These are phyloP conservation scores for Glyptemys insculpta DNA, from an alignment of 2,797 vertebrate genomes.

Conservation along the genomic window DNA sequence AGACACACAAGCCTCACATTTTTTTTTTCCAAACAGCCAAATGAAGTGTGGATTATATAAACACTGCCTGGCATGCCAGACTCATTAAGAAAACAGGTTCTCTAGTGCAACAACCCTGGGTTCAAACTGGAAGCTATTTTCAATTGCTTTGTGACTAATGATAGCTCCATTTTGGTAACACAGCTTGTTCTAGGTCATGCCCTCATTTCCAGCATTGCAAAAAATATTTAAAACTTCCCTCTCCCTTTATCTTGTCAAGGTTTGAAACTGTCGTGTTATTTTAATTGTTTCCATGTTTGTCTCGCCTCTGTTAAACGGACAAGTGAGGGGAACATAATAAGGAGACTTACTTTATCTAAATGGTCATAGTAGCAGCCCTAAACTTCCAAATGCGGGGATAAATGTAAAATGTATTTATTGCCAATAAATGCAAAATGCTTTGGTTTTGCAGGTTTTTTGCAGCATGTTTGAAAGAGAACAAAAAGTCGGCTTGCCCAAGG, in stretches of 20 bases:
- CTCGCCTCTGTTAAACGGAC: background rate
- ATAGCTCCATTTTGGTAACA: conserved; percentile 74
- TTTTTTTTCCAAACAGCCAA: conserved; percentile 63
- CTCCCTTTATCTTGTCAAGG: conserved; percentile 63
- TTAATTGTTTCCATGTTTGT: conserved; percentile 75
- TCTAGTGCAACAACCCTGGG: conserved; percentile 64
- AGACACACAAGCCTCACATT: conserved; percentile 42
- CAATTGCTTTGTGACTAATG: conserved; percentile 70
- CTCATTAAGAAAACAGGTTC: conserved; percentile 78
- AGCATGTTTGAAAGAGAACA: conserved; percentile 48
- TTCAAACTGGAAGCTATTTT: conserved; percentile 77
- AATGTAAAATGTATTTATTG: background rate
- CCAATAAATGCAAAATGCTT: conserved; percentile 9
- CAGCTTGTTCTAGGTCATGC: conserved; percentile 68
- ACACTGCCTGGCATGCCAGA: conserved; percentile 66
- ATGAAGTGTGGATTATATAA: conserved; percentile 79
- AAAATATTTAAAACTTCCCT: background rate
- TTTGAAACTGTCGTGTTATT: conserved; percentile 40
- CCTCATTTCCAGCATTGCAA: conserved; percentile 48
- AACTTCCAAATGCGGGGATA: background rate
- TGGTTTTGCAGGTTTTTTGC: conserved; percentile 37
- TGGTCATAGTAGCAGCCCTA: background rate
- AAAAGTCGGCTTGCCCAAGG: background rate
- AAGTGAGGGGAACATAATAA: background rate
- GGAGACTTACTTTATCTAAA: background rate